Evolutionary conservation across 1,140 invertebrate species (phyloP).

Genomic region (Bombus pascuorum): DNA sequence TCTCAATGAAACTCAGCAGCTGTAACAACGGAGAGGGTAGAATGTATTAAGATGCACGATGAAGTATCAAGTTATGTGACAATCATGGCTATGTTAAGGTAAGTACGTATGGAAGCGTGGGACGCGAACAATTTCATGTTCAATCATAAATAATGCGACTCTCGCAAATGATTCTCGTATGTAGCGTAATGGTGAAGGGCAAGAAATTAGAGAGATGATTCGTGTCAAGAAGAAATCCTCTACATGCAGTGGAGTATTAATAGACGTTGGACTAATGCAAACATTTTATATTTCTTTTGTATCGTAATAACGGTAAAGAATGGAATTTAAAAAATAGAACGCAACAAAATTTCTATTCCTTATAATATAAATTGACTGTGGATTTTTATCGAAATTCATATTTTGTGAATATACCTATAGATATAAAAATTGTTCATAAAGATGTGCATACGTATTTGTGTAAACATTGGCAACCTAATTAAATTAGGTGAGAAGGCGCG

Average conservation of each 20-base stretch:
- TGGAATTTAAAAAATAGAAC: background rate
- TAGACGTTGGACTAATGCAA: slow-evolving; percentile 37
- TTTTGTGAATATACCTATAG: too few species aligned
- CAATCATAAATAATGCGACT: slow-evolving; percentile 50
- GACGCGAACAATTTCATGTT: slow-evolving; percentile 47
- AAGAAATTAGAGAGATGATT: slow-evolving; percentile 51
- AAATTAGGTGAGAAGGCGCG: too few species aligned
- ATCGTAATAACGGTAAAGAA: too few species aligned
- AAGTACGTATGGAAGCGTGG: slow-evolving; percentile 33
- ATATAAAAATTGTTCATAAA: too few species aligned
- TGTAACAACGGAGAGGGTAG: background rate
- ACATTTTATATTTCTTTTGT: background rate
- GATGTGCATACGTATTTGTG: too few species aligned
- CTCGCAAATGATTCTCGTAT: slow-evolving; percentile 26
- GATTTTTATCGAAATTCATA: too few species aligned
- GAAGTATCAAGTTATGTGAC: slow-evolving; percentile 38
- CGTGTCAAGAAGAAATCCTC: slow-evolving; percentile 22
- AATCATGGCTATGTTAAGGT: slow-evolving; percentile 21
- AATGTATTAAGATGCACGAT: slow-evolving; percentile 9
- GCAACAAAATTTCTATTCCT: too few species aligned
- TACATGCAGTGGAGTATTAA: slow-evolving; percentile 26
- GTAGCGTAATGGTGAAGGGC: slow-evolving; percentile 26
- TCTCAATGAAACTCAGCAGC: too few species aligned
- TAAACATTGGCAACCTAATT: too few species aligned
- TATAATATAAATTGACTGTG: too few species aligned